Base-by-base conservation (phyloP, 2,888 invertebrate species). In the Drosophila birchii region DNA sequence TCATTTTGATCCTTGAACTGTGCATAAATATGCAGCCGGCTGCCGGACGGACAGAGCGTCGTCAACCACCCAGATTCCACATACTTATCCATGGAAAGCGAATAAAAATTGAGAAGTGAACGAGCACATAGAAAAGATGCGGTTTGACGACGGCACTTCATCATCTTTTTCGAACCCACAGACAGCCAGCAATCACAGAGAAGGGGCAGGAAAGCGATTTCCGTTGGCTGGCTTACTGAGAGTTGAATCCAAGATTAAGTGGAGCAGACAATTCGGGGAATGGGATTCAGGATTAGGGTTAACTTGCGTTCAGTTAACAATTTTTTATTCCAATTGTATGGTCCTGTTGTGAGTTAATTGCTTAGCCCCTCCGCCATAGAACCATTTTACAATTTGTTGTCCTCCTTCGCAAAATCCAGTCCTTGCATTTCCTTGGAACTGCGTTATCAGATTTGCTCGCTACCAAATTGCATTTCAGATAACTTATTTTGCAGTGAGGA, bases 1-100 rank as follows among this genome's bases (percentile, higher is more conserved):
- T 91, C 90, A 91, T 91, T 91, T 90, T 90, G 91, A 91, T 91
- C 91, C 91, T 89, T 91, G 91, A 91, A 89, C 91, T 91, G 81
- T 83, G 82, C 90, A 89, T 88, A 91, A 90, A 91, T 90, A 90
- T 89, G 90, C 84, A 75, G 39, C 53, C 66, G 66, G 59, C 80
- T 71, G 68, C 61, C 57, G 72, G 53, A 32, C 23, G 29, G 63
- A 68, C 49, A 69, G 53, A 70, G 79, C 66, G 66, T 64, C 64
- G 57, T 73, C 51, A 68, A 45, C 44, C 60, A 58, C 45, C 78
- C 41, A 62, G 32, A 70, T 44, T 29, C 57, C 57, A 64, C 54
- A 63, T 56, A 80, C 61, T 34, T 47, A 59, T 60, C 32, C 11
- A 29, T 72, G 38, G 26, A 34, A 72, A 47, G 41, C 43, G 36